Base-by-base conservation (phyloP, 2,888 invertebrate genomes). In the Sphaerophoria rueppellii region DNA sequence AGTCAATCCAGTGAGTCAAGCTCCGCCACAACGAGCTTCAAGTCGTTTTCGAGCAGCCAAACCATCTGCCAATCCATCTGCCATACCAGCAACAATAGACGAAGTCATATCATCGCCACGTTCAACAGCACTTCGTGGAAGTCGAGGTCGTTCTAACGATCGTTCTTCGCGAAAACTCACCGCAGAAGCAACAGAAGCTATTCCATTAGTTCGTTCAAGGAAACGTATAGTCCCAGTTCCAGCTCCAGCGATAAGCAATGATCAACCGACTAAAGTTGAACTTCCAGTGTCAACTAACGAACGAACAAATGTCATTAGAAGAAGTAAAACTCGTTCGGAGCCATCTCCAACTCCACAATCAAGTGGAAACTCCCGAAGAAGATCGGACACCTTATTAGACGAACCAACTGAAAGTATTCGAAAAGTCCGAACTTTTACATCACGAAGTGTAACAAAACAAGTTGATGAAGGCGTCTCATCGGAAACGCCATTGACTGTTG, bases 241-340 rank as follows among this genome's bases (percentile, higher is more conserved):
- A 50, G 5, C 46, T 2, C 0, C n/a, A 14, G 0, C 14, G 0
- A 4, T 43, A 43, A 60, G 12, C 7, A 48, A 43, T 34, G 87
- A 88, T 50, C 74, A 88, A 57, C 87, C 88, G 16, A 87, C 80
- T 12, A 86, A 80, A 80, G 77, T 87, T 57, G 86, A 87, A 76
- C 57, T 87, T 1, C 82, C 87, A 6, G 83, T 87, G 0, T 37
- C 79, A 0, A 81, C 24, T 58, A 50, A 80, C 4, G 88, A 88
- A 24, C 73, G 87, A 37, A 77, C 67, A 14, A 77, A 63, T 35
- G 46, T 73, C 7, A 74, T 69, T 11, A 65, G 81, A n/a, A 67
- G 70, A 6, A 76, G 61, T 48, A 63, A 50, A 7, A 83, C 32
- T 58, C 55, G 75, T n/a, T 24, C 57, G 16, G 58, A 65, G 4